Base-by-base conservation (phyloP, 2,113 vertebrate species). In the Suricata suricatta region DNA sequence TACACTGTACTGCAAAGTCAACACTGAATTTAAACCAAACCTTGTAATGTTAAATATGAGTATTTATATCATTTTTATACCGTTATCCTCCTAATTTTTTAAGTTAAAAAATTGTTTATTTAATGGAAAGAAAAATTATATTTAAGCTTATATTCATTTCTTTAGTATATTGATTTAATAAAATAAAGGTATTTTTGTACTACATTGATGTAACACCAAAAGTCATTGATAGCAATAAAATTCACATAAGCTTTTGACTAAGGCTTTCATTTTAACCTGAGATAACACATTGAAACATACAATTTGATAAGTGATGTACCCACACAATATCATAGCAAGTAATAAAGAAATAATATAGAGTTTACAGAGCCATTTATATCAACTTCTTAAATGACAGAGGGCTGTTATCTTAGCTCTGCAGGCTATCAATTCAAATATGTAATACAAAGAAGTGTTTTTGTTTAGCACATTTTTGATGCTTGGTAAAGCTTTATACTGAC, bases 381-480 rank as follows among this genome's bases (percentile, higher is more conserved):
- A 96, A 57, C 80, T 84, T 87, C 47, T 96, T 82, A 96, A 93
- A 86, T 79, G 83, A 92, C 33, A 71, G 77, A 93, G 84, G 35
- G 5, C 47, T 87, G 57, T 85, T 86, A 74, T 66, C 25, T 92
- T 83, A 87, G 50, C 8, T 93, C 79, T 95, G 57, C 23, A 90
- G 25, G 19, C 11, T 81, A 79, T 92, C 35, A 90, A 72, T 95
- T 93, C 68, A 95, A 76, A 92, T 83, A 71, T 57, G 27, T 21
- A 79, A 77, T 29, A 79, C 19, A 95, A 76, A 95, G 19, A 79
- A 80, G 4, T 69, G 3, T 23, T 60, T 93, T 93, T 88, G 27
- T 86, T 93, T 90, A 84, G 33, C 64, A 1, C 6, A 79, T 31
- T 89, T 94, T 91, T 93, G 63, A 95, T 68, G 64, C 25, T 88